Conservation (phyloP, 1,140 invertebrate genomes). For the Contarinia nasturtii region DNA sequence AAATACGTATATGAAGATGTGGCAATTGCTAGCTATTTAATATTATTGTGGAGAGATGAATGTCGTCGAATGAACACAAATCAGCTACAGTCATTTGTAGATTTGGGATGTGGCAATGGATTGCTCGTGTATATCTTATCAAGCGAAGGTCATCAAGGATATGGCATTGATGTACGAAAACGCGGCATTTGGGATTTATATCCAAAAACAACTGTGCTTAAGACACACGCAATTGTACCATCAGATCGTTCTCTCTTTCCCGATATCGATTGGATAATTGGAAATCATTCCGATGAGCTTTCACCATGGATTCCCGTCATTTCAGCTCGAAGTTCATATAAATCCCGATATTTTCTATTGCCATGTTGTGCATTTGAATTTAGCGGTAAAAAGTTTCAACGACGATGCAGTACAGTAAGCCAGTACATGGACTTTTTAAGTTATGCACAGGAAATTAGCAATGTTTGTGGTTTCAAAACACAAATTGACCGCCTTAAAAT, state of each 20-base stretch:
- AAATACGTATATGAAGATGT: slow-evolving; percentile 97
- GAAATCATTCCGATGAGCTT: slow-evolving; percentile 96
- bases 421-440: slow-evolving; percentile 71
- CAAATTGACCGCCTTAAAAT: slow-evolving; percentile 73
- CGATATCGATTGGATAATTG: slow-evolving; percentile 84
- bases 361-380: slow-evolving; percentile 92
- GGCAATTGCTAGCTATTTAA: slow-evolving; percentile 81
- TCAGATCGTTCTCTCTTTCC: slow-evolving; percentile 48
- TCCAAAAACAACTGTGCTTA: slow-evolving; percentile 27
- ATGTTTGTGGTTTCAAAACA: slow-evolving; percentile 56
- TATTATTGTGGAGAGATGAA: slow-evolving; percentile 52
- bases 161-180: slow-evolving; percentile 75
- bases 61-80: slow-evolving; percentile 21
- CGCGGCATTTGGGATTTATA: slow-evolving; percentile 83
- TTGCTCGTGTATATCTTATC: slow-evolving; percentile 75
- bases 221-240: slow-evolving; percentile 43
- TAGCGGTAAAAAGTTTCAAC: slow-evolving; percentile 62
- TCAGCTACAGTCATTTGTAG: slow-evolving; percentile 56
- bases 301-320: slow-evolving; percentile 96
- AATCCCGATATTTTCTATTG: slow-evolving; percentile 68
- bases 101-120: slow-evolving; percentile 94
- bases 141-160: slow-evolving; percentile 65
- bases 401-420: slow-evolving; percentile 40
- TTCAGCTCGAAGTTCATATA: slow-evolving; percentile 46
- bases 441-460: slow-evolving; percentile 49